A percentile compares a stretch with the other conserved stretches of the same genome.
phyloP scores from a whole-genome alignment of 2,113 vertebrate genomes.

The Glareola pratincola region DNA sequence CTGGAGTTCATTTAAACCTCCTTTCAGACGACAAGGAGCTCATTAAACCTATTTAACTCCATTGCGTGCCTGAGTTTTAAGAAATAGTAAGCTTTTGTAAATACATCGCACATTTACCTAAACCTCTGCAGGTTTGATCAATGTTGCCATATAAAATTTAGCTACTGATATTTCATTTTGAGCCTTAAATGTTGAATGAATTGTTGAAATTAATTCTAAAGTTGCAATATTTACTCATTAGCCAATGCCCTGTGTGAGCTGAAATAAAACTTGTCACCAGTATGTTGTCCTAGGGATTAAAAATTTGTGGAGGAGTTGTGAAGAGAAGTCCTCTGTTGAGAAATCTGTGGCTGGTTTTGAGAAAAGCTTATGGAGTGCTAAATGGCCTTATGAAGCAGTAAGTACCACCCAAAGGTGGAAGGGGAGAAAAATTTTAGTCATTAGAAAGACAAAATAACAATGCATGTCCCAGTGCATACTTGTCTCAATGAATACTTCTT shows the following conservation, averaged over 20 bases:
- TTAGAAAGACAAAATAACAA: not conserved
- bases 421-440: not conserved
- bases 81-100: not conserved
- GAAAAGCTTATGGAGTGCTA: not conserved
- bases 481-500: not conserved
- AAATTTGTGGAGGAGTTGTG: not conserved
- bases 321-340: not conserved
- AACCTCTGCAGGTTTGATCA: not conserved
- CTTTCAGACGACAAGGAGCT: not conserved
- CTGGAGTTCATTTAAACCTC: not conserved
- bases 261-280: not conserved
- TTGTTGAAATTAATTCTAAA: not conserved
- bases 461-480: not conserved
- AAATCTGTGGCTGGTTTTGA: not conserved
- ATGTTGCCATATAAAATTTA: not conserved
- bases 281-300: not conserved
- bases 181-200: not conserved
- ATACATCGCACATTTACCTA: not conserved
- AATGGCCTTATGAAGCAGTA: not conserved
- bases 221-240: conserved; percentile 17
- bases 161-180: not conserved
- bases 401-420: not conserved
- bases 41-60: not conserved
- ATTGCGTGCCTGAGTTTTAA: not conserved
- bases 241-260: not conserved